Percentiles rank a stretch among this genome's conserved stretches.
Evolutionary conservation across 2,888 invertebrate genomes (phyloP).

Genomic region (Erannis defoliaria): DNA sequence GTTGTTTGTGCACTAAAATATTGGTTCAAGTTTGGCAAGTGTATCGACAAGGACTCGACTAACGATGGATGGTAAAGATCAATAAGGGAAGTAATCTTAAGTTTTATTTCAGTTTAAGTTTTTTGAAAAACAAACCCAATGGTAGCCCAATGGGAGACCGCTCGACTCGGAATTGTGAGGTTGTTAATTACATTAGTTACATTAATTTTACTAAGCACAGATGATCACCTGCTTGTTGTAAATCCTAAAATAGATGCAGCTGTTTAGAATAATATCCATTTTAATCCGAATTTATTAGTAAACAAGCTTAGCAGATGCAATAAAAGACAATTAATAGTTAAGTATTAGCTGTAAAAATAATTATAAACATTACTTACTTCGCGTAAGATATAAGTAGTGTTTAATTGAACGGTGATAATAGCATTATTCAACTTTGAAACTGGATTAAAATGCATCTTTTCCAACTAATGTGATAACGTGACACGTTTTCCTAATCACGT

Average conservation of each 20-base stretch:
- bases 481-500: background rate
- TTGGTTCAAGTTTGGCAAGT: constrained; percentile 69
- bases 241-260: constrained; percentile 1
- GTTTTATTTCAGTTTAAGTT: too few species aligned
- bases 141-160: too few species aligned
- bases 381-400: background rate
- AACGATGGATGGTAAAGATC: constrained; percentile 13
- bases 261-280: constrained; percentile 1
- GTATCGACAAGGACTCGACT: constrained; percentile 59
- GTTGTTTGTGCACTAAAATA: constrained; percentile 61
- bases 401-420: background rate
- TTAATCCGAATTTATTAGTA: background rate
- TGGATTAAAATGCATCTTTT: constrained; percentile 1
- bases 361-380: constrained; percentile 4
- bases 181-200: background rate
- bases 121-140: too few species aligned
- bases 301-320: constrained; percentile 1
- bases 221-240: constrained; percentile 6
- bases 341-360: background rate
- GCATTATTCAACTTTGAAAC: background rate
- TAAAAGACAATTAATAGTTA: background rate
- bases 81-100: too few species aligned
- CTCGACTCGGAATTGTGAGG: too few species aligned
- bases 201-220: background rate
- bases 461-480: background rate